Conservation (phyloP, 2,888 invertebrate genomes). For the Cinara cedri region DNA sequence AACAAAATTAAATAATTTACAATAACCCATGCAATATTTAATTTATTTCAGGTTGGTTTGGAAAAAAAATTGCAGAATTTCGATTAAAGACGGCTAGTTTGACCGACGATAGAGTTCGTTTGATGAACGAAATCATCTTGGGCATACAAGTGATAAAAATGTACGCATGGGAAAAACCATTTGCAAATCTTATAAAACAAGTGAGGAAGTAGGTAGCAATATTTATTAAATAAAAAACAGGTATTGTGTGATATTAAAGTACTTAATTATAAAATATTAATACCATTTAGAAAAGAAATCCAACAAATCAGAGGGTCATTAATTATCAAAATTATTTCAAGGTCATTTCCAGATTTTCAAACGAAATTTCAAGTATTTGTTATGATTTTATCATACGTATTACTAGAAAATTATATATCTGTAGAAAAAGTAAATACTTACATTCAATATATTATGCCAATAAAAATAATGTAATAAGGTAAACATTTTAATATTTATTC, state of each 20-base stretch:
- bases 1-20: too few species aligned
- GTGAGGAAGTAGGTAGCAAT: constrained; percentile 72
- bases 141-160: constrained; percentile 90
- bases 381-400: constrained; percentile 73
- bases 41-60: constrained; percentile 69
- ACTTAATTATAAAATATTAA: too few species aligned
- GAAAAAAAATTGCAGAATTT: constrained; percentile 76
- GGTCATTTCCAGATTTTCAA: constrained; percentile 80
- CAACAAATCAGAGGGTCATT: constrained; percentile 74
- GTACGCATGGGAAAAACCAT: constrained; percentile 89
- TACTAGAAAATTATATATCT: constrained; percentile 72
- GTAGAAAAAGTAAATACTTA: constrained; percentile 70
- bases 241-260: too few species aligned
- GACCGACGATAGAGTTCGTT: constrained; percentile 86
- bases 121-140: constrained; percentile 88
- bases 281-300: constrained; percentile 70
- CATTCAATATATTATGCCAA: too few species aligned
- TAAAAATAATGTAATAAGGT: too few species aligned
- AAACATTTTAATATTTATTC: too few species aligned
- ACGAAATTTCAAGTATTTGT: constrained; percentile 79
- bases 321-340: constrained; percentile 72
- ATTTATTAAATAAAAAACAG: not conserved
- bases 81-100: constrained; percentile 81
- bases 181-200: constrained; percentile 74
- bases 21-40: not conserved